A percentile compares a stretch with the other conserved stretches of the same genome.
Conservation (phyloP, 1,140 invertebrate species). For the Drepana arcuata region DNA sequence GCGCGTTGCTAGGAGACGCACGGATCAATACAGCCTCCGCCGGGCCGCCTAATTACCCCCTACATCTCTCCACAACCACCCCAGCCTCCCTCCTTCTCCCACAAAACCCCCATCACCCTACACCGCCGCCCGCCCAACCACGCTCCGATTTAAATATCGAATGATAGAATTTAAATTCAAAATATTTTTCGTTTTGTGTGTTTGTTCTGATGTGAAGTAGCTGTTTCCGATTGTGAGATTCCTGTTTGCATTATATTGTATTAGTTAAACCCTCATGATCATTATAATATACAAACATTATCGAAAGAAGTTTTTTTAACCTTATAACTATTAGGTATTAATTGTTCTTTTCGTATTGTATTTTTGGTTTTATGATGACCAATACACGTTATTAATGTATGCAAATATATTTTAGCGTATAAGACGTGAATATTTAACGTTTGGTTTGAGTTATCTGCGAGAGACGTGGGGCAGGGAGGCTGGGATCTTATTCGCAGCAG, state of each 20-base stretch:
- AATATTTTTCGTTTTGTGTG: constrained; percentile 56
- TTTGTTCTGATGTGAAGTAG: no score
- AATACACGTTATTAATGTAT: constrained; percentile 4
- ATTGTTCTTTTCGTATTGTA: constrained; percentile 4
- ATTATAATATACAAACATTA: no score
- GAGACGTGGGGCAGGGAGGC: no score
- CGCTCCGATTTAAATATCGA: constrained; percentile 66
- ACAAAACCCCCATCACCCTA: constrained; percentile 27
- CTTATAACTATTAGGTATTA: no score
- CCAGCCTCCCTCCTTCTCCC: constrained; percentile 31
- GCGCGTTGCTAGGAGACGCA: constrained; percentile 64
- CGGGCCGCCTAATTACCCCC: constrained; percentile 65
- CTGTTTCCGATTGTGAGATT: no score
- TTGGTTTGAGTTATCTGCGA: no score
- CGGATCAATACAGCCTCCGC: constrained; percentile 69
- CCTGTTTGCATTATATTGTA: no score
- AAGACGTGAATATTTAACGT: background rate
- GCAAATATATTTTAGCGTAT: no score
- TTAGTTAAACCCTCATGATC: no score
- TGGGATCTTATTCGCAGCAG: constrained; percentile 4
- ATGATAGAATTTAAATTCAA: constrained; percentile 67
- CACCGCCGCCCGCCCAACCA: constrained; percentile 28
- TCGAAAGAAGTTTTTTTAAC: constrained; percentile 21
- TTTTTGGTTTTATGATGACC: constrained; percentile 1
- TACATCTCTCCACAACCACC: constrained; percentile 7